phyloP scores from a whole-genome alignment of 2,797 vertebrate species.

The Sorex maritimensis region DNA sequence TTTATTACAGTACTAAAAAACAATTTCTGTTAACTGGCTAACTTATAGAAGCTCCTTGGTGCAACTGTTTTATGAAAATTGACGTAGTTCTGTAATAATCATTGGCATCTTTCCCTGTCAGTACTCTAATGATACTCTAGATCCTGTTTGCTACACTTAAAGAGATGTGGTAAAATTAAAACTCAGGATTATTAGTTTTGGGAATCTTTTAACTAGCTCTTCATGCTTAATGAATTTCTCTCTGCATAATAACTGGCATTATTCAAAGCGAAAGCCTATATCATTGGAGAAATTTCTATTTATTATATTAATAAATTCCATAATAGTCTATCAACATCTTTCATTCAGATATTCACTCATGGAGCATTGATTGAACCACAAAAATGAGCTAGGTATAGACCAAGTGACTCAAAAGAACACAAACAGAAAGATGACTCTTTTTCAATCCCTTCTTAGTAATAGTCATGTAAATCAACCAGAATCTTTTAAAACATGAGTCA shows the following conservation, averaged over 20 bases:
- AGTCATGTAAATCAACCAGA: neutral
- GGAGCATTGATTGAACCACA: neutral
- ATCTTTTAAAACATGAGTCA: neutral
- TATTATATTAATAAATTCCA: constrained; percentile 23
- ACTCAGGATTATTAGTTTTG: neutral
- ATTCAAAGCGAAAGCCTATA: constrained; percentile 1
- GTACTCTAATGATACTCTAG: neutral
- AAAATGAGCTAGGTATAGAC: too few species aligned
- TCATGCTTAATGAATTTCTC: neutral
- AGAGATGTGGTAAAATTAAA: neutral
- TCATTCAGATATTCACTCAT: neutral
- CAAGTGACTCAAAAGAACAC: neutral
- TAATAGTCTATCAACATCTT: neutral
- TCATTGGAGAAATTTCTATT: neutral
- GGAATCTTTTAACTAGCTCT: constrained; percentile 15
- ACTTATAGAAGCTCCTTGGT: neutral
- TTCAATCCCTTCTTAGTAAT: too few species aligned
- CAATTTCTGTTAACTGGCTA: neutral
- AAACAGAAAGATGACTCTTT: neutral
- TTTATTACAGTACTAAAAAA: constrained; percentile 20
- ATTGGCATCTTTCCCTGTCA: neutral
- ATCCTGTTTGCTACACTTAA: neutral
- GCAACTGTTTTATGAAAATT: neutral
- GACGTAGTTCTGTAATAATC: neutral
- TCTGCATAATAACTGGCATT: constrained; percentile 9